Evolutionary conservation across 1,140 invertebrate genomes (phyloP), one percentile per base, ranked within the genome.

Genomic region (Stenopsyche tienmushanensis): DNA sequence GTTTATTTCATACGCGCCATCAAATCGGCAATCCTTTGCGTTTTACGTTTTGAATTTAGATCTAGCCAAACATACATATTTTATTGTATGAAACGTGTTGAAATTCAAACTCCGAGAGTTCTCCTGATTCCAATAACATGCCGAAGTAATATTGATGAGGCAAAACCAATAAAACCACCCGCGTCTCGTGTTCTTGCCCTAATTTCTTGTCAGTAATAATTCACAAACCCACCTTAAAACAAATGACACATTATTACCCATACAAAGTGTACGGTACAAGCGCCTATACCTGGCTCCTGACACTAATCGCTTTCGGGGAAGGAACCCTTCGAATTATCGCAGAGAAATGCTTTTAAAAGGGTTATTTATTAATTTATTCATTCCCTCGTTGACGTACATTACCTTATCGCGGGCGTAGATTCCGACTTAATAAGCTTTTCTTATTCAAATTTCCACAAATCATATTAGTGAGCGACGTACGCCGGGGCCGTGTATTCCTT

Each of bases 351-450:
- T 47, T 13, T 47, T 47, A 18, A 9, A 47, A 47, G 44, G 44
- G 44, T 47, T 47, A 20, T 20, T 47, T 47, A 47, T 47, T 47
- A 47, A 47, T 47, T 47, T 47, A 47, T 47, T 47, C 44, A 47
- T 47, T 47, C 44, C 44, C 44, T 20, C 17, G 44, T 47, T 47
- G 44, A 47, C 44, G 44, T 15, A 20, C 44, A 7, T 47, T 13
- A 18, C 5, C 10, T 47, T 5, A 34, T 47, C 7, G 10, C 10
- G 5, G 17, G 44, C 8, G 44, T 18, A 47, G 5, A 47, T 9
- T 47, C 44, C 17, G 10, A 8, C n/a, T n/a, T n/a, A n/a, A n/a
- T n/a, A n/a, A n/a, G n/a, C n/a, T n/a, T n/a, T n/a, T n/a, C n/a
- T n/a, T n/a, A n/a, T n/a, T n/a, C n/a, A n/a, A n/a, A n/a, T n/a